Evolutionary conservation across 2,888 invertebrate genomes (phyloP), one percentile per base, ranked within the genome.

Genomic region (Agonopterix alstromeriana): DNA sequence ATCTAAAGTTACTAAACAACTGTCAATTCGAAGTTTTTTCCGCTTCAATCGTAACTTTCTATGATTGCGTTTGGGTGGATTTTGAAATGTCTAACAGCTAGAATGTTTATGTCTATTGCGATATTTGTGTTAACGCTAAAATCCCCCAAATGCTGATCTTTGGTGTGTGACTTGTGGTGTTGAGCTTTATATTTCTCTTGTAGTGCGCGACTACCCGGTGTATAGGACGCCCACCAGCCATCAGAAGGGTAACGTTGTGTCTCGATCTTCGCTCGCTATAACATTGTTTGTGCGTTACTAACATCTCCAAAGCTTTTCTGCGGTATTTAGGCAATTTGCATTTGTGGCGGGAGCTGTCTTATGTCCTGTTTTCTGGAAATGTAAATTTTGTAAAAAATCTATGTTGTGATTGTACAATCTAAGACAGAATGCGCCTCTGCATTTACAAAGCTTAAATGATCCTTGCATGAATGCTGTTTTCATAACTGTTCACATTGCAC

Each of bases 111-210:
- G 7, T 27, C 27, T 27, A 27, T 27, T 27, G 27, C 27, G 7
- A 27, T 27, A 27, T 42, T 42, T 43, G 43, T 43, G 12, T n/a
- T 14, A 10, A 8, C 46, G 43, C 41, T 40, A 11, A 50, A 54
- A 50, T 41, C 40, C 58, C 59, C 59, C 52, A 55, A 58, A 62
- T 63, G 65, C 60, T 62, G 48, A 53, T 56, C 41, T 55, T 62
- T 64, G 69, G 73, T 77, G 76, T 80, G 77, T 73, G 77, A 70
- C 66, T 67, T 73, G 70, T 77, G 67, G 77, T 72, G 81, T 82
- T 88, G 76, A 88, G 84, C 71, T 83, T 68, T 82, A 71, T 76
- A 70, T 86, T 87, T 84, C 70, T 88, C 80, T 87, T 83, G 76
- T 88, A 88, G 87, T 69, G 63, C 69, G 75, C 73, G 78, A 70